Conservation (phyloP, 2,888 invertebrate genomes). For the Mylabris sibirica region DNA sequence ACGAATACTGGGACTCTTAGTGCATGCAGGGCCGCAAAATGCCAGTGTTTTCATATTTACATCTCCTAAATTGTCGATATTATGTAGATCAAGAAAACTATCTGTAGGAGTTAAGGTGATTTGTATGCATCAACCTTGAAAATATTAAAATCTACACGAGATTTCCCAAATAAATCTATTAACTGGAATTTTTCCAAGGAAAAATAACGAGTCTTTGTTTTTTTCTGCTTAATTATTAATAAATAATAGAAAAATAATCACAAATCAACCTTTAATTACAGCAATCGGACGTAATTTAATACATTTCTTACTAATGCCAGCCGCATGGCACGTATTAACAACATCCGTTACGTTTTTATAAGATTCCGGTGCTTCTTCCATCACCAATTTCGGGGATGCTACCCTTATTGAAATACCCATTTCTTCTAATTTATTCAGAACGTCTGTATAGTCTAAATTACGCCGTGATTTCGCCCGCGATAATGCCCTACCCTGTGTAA, state of each 20-base stretch:
- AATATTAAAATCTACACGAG: not conserved
- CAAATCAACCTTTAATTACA: constrained; percentile 91
- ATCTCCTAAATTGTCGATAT: not conserved
- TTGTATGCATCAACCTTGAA: not conserved
- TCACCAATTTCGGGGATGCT: constrained; percentile 98
- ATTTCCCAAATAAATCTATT: not conserved
- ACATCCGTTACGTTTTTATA: constrained; percentile 99
- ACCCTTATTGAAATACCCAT: constrained; percentile 95
- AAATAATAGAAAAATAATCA: not conserved
- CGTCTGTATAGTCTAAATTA: constrained; percentile 92
- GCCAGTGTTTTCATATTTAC: too few species aligned
- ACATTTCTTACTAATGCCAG: constrained; percentile 96
- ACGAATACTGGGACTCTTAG: too few species aligned
- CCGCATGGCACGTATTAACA: constrained; percentile 96
- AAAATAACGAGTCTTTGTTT: not conserved
- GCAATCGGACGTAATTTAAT: constrained; percentile 97
- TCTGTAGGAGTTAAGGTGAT: not conserved
- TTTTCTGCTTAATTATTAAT: constrained; percentile 1
- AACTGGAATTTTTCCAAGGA: not conserved
- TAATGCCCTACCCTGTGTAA: constrained; percentile 86
- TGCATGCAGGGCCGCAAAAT: too few species aligned
- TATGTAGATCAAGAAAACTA: not conserved
- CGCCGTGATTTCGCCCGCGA: constrained; percentile 97
- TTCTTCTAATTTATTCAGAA: constrained; percentile 81
- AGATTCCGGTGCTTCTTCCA: constrained; percentile 99